Evolutionary conservation across 2,888 invertebrate genomes (phyloP).

Genomic region (Agriopis aurantiaria): DNA sequence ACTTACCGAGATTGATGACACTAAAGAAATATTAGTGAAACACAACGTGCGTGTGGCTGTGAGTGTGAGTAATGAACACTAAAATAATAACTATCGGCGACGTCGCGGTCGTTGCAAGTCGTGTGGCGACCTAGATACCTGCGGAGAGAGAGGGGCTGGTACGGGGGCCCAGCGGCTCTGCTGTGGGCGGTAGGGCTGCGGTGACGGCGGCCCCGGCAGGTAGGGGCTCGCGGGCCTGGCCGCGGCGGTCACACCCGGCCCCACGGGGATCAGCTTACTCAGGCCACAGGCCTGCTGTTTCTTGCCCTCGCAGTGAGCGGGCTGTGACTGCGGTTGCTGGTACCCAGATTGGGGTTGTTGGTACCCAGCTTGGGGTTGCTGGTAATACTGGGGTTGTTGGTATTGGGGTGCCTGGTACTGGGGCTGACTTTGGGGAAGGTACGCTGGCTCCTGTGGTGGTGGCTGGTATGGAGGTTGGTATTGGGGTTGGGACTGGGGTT

Average conservation of each 20-base stretch:
- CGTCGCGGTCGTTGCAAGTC: slow-evolving; percentile 50
- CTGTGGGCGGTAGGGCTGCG: slow-evolving; percentile 75
- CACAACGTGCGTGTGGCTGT: slow-evolving; percentile 55
- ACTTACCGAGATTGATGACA: slow-evolving; percentile 30
- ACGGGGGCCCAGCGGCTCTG: slow-evolving; percentile 83
- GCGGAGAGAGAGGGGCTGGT: slow-evolving; percentile 79
- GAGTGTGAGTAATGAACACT: slow-evolving; percentile 54
- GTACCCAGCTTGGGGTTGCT: slow-evolving; percentile 56
- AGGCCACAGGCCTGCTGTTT: slow-evolving; percentile 76
- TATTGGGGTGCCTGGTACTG: slow-evolving; percentile 49
- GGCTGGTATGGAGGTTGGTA: slow-evolving; percentile 39
- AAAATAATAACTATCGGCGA: slow-evolving; percentile 47
- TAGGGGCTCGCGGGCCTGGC: slow-evolving; percentile 60
- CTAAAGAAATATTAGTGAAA: slow-evolving; percentile 34
- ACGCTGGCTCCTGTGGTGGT: slow-evolving; percentile 45
- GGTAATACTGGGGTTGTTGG: slow-evolving; percentile 53
- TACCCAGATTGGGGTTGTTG: slow-evolving; percentile 56
- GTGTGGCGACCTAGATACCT: slow-evolving; percentile 68
- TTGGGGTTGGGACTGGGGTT: slow-evolving; percentile 55
- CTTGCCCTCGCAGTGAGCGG: slow-evolving; percentile 70
- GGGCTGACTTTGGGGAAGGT: slow-evolving; percentile 49
- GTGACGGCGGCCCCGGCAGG: slow-evolving; percentile 70
- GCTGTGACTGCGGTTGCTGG: slow-evolving; percentile 58
- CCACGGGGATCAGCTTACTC: slow-evolving; percentile 81
- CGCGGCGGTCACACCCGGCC: slow-evolving; percentile 70